Conservation (phyloP, 2,113 vertebrate genomes). For the Lophura nycthemera region DNA sequence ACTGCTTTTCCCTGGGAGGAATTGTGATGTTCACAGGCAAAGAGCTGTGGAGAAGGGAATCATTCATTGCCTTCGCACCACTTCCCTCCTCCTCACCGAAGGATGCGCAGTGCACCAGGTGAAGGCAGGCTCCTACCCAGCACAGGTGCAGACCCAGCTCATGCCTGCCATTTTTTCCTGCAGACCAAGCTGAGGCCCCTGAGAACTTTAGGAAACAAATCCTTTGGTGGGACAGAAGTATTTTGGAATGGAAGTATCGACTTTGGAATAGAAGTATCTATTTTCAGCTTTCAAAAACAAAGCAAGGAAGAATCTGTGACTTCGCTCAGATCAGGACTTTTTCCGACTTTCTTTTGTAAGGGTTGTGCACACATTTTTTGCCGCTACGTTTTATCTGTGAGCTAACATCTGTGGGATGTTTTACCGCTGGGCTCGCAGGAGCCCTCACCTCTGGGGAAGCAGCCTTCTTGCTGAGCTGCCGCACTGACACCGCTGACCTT, state of each 20-base stretch:
- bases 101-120: background rate
- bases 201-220: background rate
- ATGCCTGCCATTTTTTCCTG: background rate
- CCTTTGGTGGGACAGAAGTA: background rate
- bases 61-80: background rate
- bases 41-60: background rate
- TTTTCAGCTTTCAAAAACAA: background rate
- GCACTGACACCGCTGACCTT: slow-evolving; percentile 44
- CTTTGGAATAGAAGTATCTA: background rate
- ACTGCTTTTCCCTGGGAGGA: accelerated
- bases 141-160: background rate
- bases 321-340: background rate
- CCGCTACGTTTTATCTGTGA: background rate
- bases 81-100: background rate
- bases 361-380: background rate
- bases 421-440: background rate
- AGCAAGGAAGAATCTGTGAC: background rate
- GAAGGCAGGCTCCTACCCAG: background rate
- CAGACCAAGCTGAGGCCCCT: background rate
- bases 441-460: background rate
- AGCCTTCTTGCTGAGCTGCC: background rate
- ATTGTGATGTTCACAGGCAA: accelerated
- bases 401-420: background rate
- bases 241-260: background rate
- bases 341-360: background rate